These are phyloP conservation scores for Drosophila falleni DNA, from an alignment of 2,888 invertebrate species.

Conservation along the genomic window DNA sequence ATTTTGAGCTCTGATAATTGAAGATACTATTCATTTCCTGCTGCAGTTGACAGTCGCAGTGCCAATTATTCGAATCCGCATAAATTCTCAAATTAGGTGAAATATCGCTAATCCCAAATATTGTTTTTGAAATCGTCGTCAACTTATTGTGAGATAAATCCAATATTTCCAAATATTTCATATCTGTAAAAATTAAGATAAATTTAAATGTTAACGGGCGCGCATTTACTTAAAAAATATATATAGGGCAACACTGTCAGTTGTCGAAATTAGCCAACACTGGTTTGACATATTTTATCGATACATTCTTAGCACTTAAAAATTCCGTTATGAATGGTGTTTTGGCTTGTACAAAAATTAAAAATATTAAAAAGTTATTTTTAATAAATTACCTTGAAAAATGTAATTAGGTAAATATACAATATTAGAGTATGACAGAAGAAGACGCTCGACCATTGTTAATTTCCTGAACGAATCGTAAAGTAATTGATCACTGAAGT, in stretches of 20 bases:
- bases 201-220: background rate
- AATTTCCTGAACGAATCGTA: constrained; percentile 62
- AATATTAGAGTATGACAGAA: constrained; percentile 72
- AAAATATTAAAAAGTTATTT: background rate
- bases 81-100: constrained; percentile 49
- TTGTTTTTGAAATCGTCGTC: constrained; percentile 48
- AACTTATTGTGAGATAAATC: constrained; percentile 78
- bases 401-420: constrained; percentile 63
- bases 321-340: background rate
- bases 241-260: background rate
- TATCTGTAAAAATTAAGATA: constrained; percentile 16
- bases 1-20: constrained; percentile 18
- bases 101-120: constrained; percentile 66
- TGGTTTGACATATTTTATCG: constrained; percentile 5
- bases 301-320: background rate
- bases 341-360: background rate
- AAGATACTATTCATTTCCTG: constrained; percentile 59
- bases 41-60: constrained; percentile 71
- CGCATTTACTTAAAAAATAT: background rate
- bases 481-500: constrained; percentile 55
- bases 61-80: constrained; percentile 71
- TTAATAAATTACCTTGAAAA: constrained; percentile 58
- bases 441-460: constrained; percentile 70
- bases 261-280: background rate
- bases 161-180: constrained; percentile 62